Percentiles rank a stretch among this genome's conserved stretches.
These are phyloP conservation scores for Mugil cephalus DNA, from an alignment of 2,113 vertebrate genomes.

Conservation along the genomic window DNA sequence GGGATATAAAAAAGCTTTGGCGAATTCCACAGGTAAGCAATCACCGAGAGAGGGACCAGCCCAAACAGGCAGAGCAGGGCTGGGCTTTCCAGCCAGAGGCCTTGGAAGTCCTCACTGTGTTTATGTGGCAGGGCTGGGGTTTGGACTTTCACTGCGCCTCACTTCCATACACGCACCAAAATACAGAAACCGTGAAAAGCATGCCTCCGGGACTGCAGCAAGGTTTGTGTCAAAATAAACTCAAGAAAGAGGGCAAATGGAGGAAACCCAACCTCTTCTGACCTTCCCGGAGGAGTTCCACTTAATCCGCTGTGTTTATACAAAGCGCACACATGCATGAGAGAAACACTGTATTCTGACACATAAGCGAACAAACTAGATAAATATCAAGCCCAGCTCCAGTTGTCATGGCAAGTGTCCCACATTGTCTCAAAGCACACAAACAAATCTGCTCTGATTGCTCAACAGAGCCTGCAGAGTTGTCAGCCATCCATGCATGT, in stretches of 20 bases:
- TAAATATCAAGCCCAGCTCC: slow-evolving; percentile 76
- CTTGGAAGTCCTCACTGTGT: slow-evolving; percentile 77
- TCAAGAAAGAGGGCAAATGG: slow-evolving; percentile 9
- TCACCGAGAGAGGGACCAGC: slow-evolving; percentile 83
- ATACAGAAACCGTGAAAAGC: slow-evolving; percentile 12
- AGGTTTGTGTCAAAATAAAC: background rate
- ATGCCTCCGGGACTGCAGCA: background rate
- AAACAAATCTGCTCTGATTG: slow-evolving; percentile 81
- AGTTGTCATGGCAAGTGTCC: slow-evolving; percentile 82
- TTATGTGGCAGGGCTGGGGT: slow-evolving; percentile 75
- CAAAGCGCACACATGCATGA: slow-evolving; percentile 51
- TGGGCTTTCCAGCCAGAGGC: slow-evolving; percentile 83
- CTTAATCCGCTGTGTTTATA: slow-evolving; percentile 31
- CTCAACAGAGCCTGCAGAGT: slow-evolving; percentile 76
- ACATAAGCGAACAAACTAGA: slow-evolving; percentile 83
- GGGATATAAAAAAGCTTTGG: slow-evolving; percentile 80
- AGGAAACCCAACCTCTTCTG: slow-evolving; percentile 12
- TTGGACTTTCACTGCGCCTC: slow-evolving; percentile 84
- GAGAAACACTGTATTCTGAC: slow-evolving; percentile 59
- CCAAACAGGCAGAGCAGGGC: slow-evolving; percentile 84
- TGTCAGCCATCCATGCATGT: slow-evolving; percentile 66
- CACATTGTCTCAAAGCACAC: slow-evolving; percentile 73
- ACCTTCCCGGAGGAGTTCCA: slow-evolving; percentile 9
- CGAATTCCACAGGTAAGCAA: slow-evolving; percentile 89
- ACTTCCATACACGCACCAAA: slow-evolving; percentile 23